Percentiles rank a stretch among this genome's conserved stretches.
These are phyloP conservation scores for Ochropleura leucogaster DNA, from an alignment of 2,888 invertebrate species.

Conservation along the genomic window DNA sequence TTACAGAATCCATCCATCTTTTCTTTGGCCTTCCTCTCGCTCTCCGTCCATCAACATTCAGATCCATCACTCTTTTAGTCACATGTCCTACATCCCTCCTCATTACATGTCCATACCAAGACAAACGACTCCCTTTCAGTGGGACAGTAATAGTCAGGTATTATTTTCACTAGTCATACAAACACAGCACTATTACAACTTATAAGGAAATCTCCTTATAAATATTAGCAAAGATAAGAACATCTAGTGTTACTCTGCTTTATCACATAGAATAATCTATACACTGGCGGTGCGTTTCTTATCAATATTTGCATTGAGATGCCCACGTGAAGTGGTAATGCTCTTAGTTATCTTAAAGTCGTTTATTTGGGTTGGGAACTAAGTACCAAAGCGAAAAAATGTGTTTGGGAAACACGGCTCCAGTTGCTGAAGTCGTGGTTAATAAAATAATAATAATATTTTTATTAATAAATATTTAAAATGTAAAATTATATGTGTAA, in stretches of 20 bases:
- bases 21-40: too few species aligned
- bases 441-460: too few species aligned
- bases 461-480: too few species aligned
- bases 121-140: too few species aligned
- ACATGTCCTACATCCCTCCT: too few species aligned
- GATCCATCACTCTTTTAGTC: too few species aligned
- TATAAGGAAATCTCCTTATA: constrained; percentile 7
- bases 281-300: constrained; percentile 36
- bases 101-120: too few species aligned
- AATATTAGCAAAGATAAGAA: constrained; percentile 21
- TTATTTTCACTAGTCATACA: background rate
- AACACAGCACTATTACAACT: too few species aligned
- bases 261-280: constrained; percentile 35
- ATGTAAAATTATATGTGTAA: too few species aligned
- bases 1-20: too few species aligned
- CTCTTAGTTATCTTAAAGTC: constrained; percentile 31
- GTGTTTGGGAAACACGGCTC: background rate
- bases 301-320: constrained; percentile 33
- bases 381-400: background rate
- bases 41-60: too few species aligned
- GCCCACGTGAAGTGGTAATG: constrained; percentile 24
- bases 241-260: background rate
- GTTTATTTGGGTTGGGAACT: background rate
- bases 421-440: background rate
- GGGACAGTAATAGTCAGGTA: too few species aligned